Evolutionary conservation across 2,888 invertebrate genomes (phyloP).

Genomic region (Chrysolina oricalcia): DNA sequence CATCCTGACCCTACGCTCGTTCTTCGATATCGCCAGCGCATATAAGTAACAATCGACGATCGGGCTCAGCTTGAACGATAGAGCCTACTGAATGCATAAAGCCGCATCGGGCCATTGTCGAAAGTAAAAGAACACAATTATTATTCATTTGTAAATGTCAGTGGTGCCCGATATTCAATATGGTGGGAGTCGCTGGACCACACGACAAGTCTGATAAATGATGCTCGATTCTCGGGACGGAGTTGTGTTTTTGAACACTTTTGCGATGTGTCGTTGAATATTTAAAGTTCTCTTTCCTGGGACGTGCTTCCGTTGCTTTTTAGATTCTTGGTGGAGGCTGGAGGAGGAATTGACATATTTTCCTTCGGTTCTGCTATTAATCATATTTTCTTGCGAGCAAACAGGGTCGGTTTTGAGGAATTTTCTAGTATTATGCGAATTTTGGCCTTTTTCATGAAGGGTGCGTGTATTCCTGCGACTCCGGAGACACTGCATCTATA

Average conservation of each 20-base stretch:
- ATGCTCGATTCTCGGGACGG: constrained; percentile 70
- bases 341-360: constrained; percentile 55
- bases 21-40: constrained; percentile 43
- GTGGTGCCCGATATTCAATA: constrained; percentile 72
- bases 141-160: constrained; percentile 73
- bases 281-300: constrained; percentile 62
- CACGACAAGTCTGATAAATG: constrained; percentile 72
- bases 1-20: constrained; percentile 16
- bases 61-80: constrained; percentile 58
- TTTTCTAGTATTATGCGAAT: too few species aligned
- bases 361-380: constrained; percentile 25
- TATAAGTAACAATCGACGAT: constrained; percentile 54
- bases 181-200: constrained; percentile 72
- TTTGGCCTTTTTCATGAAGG: too few species aligned
- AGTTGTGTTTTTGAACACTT: constrained; percentile 66
- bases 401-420: not conserved
- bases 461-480: too few species aligned
- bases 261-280: constrained; percentile 69
- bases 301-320: constrained; percentile 52
- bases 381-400: not conserved
- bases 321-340: constrained; percentile 55
- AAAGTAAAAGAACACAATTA: constrained; percentile 72
- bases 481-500: too few species aligned
- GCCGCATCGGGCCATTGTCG: constrained; percentile 66
- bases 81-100: constrained; percentile 63